Conservation (phyloP, 2,113 vertebrate species). For the Tor tambroides region DNA sequence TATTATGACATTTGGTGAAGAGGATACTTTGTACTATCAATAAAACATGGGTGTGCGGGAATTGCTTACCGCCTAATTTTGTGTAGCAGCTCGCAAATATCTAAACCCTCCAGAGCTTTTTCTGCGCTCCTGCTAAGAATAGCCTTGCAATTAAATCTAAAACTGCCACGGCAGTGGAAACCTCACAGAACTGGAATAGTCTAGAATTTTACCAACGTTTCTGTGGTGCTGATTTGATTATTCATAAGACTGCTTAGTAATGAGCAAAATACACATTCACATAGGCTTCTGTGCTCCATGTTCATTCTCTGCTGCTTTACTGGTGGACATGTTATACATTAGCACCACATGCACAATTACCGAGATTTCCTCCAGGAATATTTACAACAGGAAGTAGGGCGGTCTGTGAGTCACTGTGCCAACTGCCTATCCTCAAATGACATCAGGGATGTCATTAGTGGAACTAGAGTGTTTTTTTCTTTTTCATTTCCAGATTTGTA, state of each 20-base stretch:
- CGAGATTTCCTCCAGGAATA: slow-evolving; percentile 1
- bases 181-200: slow-evolving; percentile 56
- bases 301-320: slow-evolving; percentile 18
- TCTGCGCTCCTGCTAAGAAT: slow-evolving; percentile 53
- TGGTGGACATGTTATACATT: slow-evolving; percentile 41
- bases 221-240: slow-evolving; percentile 35
- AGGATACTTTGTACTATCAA: slow-evolving; percentile 73
- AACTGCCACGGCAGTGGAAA: slow-evolving; percentile 51
- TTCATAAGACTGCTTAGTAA: slow-evolving; percentile 35
- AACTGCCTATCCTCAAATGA: slow-evolving; percentile 3
- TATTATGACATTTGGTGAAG: slow-evolving; percentile 76
- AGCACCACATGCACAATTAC: background rate
- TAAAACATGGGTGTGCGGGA: slow-evolving; percentile 71
- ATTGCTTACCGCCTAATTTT: slow-evolving; percentile 66
- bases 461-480: background rate
- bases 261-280: slow-evolving; percentile 36
- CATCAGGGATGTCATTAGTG: background rate
- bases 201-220: slow-evolving; percentile 63
- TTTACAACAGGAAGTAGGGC: slow-evolving; percentile 9
- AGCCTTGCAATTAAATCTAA: slow-evolving; percentile 72
- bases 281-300: slow-evolving; percentile 21
- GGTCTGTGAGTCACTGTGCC: slow-evolving; percentile 16
- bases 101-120: slow-evolving; percentile 64
- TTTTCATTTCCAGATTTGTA: background rate
- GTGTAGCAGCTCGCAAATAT: slow-evolving; percentile 66